These are phyloP conservation scores for Trissolcus japonicus DNA, from an alignment of 2,888 invertebrate species.

Conservation along the genomic window DNA sequence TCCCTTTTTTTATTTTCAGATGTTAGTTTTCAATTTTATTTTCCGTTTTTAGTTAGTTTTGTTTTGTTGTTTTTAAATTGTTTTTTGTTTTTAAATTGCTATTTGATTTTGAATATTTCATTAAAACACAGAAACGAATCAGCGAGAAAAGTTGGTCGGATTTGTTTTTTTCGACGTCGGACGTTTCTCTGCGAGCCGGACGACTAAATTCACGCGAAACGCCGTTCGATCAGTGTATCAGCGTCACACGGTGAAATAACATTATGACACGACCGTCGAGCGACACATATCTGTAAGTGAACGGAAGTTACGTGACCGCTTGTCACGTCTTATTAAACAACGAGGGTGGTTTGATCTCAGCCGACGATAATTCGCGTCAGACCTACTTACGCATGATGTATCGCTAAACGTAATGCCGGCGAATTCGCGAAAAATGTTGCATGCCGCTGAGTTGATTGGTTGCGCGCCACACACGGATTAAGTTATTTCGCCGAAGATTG, in stretches of 20 bases:
- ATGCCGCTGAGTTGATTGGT: slow-evolving; percentile 15
- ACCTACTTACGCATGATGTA: slow-evolving; percentile 66
- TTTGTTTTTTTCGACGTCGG: not conserved
- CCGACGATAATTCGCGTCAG: slow-evolving; percentile 61
- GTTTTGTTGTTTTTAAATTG: too few relatives aligned
- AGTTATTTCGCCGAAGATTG: slow-evolving; percentile 39
- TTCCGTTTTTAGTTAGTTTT: too few relatives aligned
- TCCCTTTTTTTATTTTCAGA: too few relatives aligned
- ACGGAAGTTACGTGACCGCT: slow-evolving; percentile 69
- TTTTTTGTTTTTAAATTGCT: too few relatives aligned
- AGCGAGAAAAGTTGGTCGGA: too few relatives aligned
- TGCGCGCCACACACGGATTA: slow-evolving; percentile 19
- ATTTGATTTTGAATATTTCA: too few relatives aligned
- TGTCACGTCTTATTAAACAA: slow-evolving; percentile 73
- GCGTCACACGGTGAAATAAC: slow-evolving; percentile 45
- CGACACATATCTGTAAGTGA: slow-evolving; percentile 44
- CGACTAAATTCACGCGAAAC: slow-evolving; percentile 55
- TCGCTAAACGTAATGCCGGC: slow-evolving; percentile 36
- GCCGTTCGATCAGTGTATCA: slow-evolving; percentile 57
- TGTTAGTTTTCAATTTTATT: too few relatives aligned
- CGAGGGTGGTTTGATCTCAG: slow-evolving; percentile 66
- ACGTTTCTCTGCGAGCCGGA: not conserved
- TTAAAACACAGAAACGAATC: too few relatives aligned
- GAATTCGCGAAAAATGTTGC: slow-evolving; percentile 47
- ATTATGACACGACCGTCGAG: slow-evolving; percentile 49